Evolutionary conservation across 2,113 vertebrate genomes (phyloP), one percentile per base, ranked within the genome.

Genomic region (Ailurus styani): DNA sequence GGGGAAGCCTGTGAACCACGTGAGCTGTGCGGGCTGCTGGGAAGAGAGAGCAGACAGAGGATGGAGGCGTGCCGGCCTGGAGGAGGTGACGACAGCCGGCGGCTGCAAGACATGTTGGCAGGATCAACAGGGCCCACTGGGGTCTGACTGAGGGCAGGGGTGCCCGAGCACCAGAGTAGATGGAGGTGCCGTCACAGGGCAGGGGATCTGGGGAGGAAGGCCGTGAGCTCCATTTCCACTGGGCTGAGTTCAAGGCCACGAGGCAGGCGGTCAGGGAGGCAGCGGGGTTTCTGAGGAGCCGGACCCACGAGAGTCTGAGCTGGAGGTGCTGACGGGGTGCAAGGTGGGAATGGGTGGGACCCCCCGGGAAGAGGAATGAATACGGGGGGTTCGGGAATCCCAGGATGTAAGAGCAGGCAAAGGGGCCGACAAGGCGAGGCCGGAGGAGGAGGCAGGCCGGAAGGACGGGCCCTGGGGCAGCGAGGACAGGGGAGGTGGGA

Each of bases 101-200:
- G 3, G 1, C 11, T 25, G 23, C 15, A 3, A 66, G 45, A 90
- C 54, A 9, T 0, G 2, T 3, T 42, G 25, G 34, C 3, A 21
- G n/a, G 54, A 66, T 42, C 72, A 31, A 14, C 3, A n/a, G 57
- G 57, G 47, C 83, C 42, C 54, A 34, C 42, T 0, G 17, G 81
- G 27, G 47, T 31, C 5, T 42, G 31, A 40, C 21, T 34, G 25
- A 11, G 3, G 5, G 21, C 14, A 45, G 20, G 11, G 0, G 42
- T 2, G 31, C 40, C 66, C 17, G 6, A 64, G 47, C 18, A 4
- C 27, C 29, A 31, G 8, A 40, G 31, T 10, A 54, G 52, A 10
- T 42, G 84, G 37, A 3, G 42, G 72, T 1, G 12, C 27, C 12
- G 9, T 60, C n/a, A 57, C 1, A 34, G 15, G 50, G 62, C 29